Percentiles rank a stretch among this genome's conserved stretches.
phyloP scores from a whole-genome alignment of 2,797 vertebrate genomes.

The Poecile montanus region DNA sequence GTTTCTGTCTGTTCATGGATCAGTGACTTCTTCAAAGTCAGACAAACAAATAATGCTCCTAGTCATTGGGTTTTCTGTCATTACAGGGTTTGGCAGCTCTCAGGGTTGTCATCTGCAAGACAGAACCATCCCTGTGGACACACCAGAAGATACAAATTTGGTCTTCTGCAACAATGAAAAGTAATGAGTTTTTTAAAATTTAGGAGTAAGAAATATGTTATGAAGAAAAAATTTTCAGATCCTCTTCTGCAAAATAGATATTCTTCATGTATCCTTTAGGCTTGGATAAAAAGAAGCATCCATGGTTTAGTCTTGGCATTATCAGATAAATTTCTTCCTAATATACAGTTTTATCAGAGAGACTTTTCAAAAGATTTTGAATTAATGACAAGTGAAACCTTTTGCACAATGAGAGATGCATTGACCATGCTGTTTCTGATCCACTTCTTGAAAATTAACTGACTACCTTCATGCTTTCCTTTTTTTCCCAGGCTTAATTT shows the following conservation, averaged over 20 bases:
- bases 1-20: neutral
- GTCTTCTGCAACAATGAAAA: neutral
- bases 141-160: neutral
- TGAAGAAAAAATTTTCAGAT: neutral
- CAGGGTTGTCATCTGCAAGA: neutral
- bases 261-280: neutral
- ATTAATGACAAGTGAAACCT: neutral
- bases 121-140: neutral
- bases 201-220: neutral
- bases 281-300: neutral
- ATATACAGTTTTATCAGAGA: neutral
- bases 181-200: neutral
- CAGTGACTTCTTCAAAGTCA: slow-evolving; percentile 25
- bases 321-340: neutral
- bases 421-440: neutral
- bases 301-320: neutral
- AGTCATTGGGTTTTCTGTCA: slow-evolving; percentile 7
- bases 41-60: slow-evolving; percentile 17
- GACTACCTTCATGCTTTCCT: neutral
- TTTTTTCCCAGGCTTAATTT: neutral
- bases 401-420: neutral
- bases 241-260: neutral
- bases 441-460: neutral
- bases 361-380: neutral
- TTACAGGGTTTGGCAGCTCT: neutral